Evolutionary conservation across 1,140 invertebrate species (phyloP).

Genomic region (Camponotus pennsylvanicus): DNA sequence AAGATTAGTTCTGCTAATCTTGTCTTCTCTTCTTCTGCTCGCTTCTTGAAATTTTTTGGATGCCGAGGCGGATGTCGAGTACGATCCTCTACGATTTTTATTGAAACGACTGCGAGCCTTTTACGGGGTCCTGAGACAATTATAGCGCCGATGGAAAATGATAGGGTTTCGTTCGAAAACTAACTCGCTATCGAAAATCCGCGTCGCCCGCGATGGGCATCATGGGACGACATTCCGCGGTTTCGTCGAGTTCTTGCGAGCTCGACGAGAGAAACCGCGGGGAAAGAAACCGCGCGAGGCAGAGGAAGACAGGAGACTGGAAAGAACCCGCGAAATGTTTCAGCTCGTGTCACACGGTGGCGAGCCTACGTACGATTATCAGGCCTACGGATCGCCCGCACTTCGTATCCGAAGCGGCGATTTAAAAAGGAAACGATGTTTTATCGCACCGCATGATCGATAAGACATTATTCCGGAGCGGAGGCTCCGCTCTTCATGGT

Average conservation of each 20-base stretch:
- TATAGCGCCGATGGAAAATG: neutral
- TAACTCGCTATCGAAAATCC: conserved; percentile 56
- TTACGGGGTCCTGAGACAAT: neutral
- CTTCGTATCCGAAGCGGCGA: conserved; percentile 67
- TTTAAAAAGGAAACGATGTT: conserved; percentile 70
- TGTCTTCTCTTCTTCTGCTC: no score
- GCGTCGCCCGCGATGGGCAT: conserved; percentile 22
- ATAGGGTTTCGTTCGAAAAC: neutral
- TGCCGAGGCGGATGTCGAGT: no score
- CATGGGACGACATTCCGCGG: conserved; percentile 69
- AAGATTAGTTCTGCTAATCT: conserved; percentile 3
- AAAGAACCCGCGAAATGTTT: conserved; percentile 65
- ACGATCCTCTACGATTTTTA: no score
- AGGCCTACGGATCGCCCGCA: conserved; percentile 56
- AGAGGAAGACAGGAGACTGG: conserved; percentile 17
- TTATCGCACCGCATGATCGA: conserved; percentile 68
- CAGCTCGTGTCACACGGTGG: conserved; percentile 63
- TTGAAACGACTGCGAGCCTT: no score
- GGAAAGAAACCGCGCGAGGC: conserved; percentile 30
- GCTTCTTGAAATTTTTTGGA: no score
- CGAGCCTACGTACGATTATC: conserved; percentile 60
- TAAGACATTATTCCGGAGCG: conserved; percentile 65
- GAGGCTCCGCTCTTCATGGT: conserved; percentile 55
- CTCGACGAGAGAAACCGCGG: conserved; percentile 42
- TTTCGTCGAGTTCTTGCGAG: conserved; percentile 73